phyloP scores from a whole-genome alignment of 2,113 vertebrate genomes.

The Lepisosteus osseus region DNA sequence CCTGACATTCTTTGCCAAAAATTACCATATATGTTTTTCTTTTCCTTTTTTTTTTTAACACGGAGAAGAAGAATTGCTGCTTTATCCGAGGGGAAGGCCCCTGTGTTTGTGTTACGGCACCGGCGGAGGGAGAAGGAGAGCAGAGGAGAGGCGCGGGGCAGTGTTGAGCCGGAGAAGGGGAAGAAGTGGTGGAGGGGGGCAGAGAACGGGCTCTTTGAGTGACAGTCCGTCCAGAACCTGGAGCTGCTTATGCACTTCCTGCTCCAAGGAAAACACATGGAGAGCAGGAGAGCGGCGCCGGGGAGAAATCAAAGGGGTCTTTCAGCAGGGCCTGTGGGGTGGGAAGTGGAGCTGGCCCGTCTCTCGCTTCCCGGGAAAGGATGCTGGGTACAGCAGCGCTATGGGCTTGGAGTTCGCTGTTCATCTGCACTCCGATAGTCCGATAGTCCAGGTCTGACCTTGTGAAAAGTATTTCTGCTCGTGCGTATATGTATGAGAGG shows the following conservation, averaged over 20 bases:
- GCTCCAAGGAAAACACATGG: constrained; percentile 62
- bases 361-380: no score
- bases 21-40: constrained; percentile 75
- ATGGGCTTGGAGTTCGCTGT: no score
- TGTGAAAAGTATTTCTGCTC: no score
- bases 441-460: no score
- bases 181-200: constrained; percentile 26
- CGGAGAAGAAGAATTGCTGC: constrained; percentile 67
- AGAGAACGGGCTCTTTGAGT: constrained; percentile 58
- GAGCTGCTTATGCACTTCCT: constrained; percentile 58
- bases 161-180: constrained; percentile 23
- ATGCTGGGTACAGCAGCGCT: no score
- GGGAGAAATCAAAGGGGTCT: constrained; percentile 45
- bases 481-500: no score
- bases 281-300: constrained; percentile 33
- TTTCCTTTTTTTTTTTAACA: constrained; percentile 73
- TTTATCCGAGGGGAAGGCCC: constrained; percentile 60
- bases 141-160: constrained; percentile 42
- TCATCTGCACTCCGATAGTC: no score
- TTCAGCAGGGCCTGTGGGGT: constrained; percentile 20
- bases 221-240: constrained; percentile 64
- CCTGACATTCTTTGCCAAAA: constrained; percentile 67
- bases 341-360: background rate
- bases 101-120: constrained; percentile 69
- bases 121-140: constrained; percentile 54